These are phyloP conservation scores for Scolanthus callimorphus DNA, from an alignment of 92 coral and sea anemone genomes.

Conservation along the genomic window DNA sequence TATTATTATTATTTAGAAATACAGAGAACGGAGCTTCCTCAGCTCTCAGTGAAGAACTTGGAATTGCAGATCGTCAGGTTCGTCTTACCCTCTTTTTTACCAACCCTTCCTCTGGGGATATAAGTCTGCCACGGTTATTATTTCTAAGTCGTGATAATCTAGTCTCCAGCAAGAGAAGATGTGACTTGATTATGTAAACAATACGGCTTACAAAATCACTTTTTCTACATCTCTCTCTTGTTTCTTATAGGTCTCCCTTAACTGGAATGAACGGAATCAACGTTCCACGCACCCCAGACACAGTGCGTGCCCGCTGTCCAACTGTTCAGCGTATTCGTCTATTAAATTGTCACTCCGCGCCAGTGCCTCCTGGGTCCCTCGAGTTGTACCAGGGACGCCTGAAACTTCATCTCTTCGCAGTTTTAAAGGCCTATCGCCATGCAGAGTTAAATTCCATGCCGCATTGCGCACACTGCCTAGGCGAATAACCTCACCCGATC, in stretches of 20 bases:
- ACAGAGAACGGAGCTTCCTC: slow-evolving; percentile 49
- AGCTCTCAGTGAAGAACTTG: slow-evolving; percentile 61
- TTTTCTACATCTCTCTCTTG: too few species aligned
- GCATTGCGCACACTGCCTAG: slow-evolving; percentile 12
- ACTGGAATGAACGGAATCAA: too few species aligned
- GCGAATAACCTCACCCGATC: slow-evolving; percentile 16
- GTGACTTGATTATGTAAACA: too few species aligned
- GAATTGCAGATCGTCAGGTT: slow-evolving; percentile 62
- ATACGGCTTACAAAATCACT: too few species aligned
- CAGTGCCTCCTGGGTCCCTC: not conserved
- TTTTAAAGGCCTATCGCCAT: not conserved
- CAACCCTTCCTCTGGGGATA: not conserved
- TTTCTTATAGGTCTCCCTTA: too few species aligned
- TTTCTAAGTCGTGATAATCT: too few species aligned
- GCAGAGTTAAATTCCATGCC: too few species aligned
- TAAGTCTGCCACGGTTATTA: too few species aligned
- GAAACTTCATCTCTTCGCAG: not conserved
- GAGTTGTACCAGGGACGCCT: slow-evolving; percentile 23
- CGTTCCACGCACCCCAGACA: not conserved
- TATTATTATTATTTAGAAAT: too few species aligned
- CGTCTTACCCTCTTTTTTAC: not conserved
- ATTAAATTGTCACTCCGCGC: slow-evolving; percentile 1
- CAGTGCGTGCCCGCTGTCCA: not conserved
- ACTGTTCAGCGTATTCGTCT: slow-evolving; percentile 6
- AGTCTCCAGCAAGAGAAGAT: too few species aligned